Evolutionary conservation across 2,113 vertebrate species (phyloP), one percentile per base, ranked within the genome.

Genomic region (Muntiacus reevesi): DNA sequence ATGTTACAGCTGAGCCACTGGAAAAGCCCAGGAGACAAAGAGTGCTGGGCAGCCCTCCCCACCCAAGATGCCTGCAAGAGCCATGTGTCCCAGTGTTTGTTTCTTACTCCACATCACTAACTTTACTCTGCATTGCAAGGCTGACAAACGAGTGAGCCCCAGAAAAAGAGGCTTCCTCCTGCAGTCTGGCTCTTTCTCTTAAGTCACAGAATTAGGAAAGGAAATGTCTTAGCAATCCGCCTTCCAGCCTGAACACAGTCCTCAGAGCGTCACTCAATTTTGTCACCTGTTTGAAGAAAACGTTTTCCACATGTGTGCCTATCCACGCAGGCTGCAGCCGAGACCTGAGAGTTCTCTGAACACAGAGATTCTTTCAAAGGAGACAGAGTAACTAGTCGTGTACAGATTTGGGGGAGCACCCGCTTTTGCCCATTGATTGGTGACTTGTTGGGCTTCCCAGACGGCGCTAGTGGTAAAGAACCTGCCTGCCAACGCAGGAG

Each of bases 171-270:
- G 17, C 40, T 86, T 81, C 40, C 21, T 78, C 28, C 45, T 43
- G 13, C 9, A 19, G 40, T 9, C 55, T 67, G 7, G 13, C 47
- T 86, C n/a, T 76, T 87, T 87, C 47, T 57, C 12, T 21, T 50
- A 94, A 91, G 54, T 40, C 62, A 17, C 2, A 62, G 67, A 74
- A 30, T 0, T 0, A 47, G 25, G 78, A 78, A 92, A 57, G 82
- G 79, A 97, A 95, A 95, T 23, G 43, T 96, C 91, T 50, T 19
- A 54, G 62, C 62, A 45, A 74, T 91, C 2, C 47, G 54, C n/a
- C 52, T n/a, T 36, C 64, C 9, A 52, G 5, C 3, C 2, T 1
- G n/a, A 54, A 21, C 52, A 43, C 40, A 12, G 27, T 79, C 36
- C 16, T 40, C 36, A 25, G 52, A 87, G 91, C 17, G 6, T 54